Evolutionary conservation across 2,797 vertebrate genomes (phyloP), one percentile per base, ranked within the genome.

Genomic region (Dallia pectoralis): DNA sequence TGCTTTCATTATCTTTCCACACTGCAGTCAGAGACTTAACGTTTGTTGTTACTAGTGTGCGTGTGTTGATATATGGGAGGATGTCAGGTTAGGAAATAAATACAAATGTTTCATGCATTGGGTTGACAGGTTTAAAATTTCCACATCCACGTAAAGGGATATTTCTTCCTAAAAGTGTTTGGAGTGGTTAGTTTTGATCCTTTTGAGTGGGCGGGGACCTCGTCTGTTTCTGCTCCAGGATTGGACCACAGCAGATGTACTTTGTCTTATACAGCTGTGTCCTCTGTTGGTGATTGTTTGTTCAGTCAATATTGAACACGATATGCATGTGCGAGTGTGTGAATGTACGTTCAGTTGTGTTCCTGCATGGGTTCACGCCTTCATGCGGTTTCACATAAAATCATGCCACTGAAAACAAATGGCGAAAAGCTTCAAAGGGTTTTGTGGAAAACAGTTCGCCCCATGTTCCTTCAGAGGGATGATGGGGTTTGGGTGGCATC

Each of bases 11-110:
- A 67, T 74, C 79, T 81, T 82, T 77, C 73, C 49, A 22, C 51
- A 62, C 59, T 66, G 44, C 69, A 82, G 70, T 80, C 79, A 82
- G 82, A 79, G 81, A 87, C 16, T 9, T 22, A 22, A 22, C n/a
- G n/a, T 53, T 18, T 53, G 51, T 53, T 19, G 19, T 53, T 22
- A n/a, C 51, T 22, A 53, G 7, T 53, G n/a, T 53, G 51, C 19
- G 8, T 15, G 8, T 15, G n/a, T 53, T 53, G 19, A 53, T 53
- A 53, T 6, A 2, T 53, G n/a, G 19, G 51, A 53, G 51, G 51
- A 53, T 3, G n/a, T 9, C 51, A 53, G 51, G n/a, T 8, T n/a
- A 22, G n/a, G n/a, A 22, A 53, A 53, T 22, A 53, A 53, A 53
- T 22, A 53, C 2, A n/a, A 3, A 9, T 53, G 2, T 22, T 53